Evolutionary conservation across 2,113 vertebrate genomes (phyloP).

Genomic region (Callithrix jacchus): DNA sequence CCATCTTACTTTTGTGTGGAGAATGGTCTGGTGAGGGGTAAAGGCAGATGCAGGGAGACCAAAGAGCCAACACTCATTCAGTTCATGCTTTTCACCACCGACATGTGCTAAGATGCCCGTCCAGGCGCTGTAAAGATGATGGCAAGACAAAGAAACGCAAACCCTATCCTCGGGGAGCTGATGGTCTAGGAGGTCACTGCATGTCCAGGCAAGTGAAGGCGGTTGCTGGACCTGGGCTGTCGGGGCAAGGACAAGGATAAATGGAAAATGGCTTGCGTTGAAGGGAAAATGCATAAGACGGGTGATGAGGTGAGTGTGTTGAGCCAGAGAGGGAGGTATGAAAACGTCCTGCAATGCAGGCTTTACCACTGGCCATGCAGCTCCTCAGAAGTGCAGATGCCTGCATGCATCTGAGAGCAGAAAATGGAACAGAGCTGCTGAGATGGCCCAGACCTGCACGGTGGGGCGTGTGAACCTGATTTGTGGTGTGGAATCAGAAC

Average conservation of each 20-base stretch:
- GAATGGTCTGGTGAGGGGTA: not conserved
- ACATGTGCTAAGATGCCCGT: not conserved
- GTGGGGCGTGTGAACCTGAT: not conserved
- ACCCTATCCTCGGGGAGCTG: not conserved
- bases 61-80: not conserved
- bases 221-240: not conserved
- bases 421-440: not conserved
- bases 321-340: not conserved
- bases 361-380: not conserved
- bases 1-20: not conserved
- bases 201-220: not conserved
- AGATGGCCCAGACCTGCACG: fast-evolving
- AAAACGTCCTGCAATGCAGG: not conserved
- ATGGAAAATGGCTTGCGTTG: not conserved
- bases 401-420: too few species aligned
- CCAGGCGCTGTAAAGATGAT: not conserved
- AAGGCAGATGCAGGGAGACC: not conserved
- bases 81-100: not conserved
- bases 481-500: not conserved
- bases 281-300: not conserved
- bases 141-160: not conserved
- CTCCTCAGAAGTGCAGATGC: not conserved
- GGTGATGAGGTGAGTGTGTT: not conserved
- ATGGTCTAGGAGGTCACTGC: not conserved
- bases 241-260: not conserved